Percentiles rank a stretch among this genome's conserved stretches.
Evolutionary conservation across 2,888 invertebrate genomes (phyloP).

Genomic region (Folsomia candida): DNA sequence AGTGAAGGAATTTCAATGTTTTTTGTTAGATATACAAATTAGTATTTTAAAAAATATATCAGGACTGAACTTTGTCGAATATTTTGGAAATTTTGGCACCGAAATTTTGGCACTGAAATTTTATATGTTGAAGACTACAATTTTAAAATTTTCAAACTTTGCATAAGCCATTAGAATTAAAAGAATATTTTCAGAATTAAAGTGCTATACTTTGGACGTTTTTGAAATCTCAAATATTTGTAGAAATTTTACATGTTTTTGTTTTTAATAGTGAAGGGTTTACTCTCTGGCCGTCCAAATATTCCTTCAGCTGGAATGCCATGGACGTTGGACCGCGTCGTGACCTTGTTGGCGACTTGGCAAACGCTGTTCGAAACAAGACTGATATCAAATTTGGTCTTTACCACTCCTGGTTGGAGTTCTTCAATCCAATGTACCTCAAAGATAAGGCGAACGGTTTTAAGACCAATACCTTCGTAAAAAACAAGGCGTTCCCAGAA

Average conservation of each 20-base stretch:
- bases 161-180: too few relatives aligned
- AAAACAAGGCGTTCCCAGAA: slow-evolving; percentile 19
- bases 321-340: slow-evolving; percentile 72
- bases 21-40: neutral
- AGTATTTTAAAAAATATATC: too few relatives aligned
- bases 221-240: too few relatives aligned
- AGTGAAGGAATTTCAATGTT: too few relatives aligned
- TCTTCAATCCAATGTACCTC: slow-evolving; percentile 56
- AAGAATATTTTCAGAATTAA: too few relatives aligned
- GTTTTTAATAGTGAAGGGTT: slow-evolving; percentile 64
- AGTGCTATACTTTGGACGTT: too few relatives aligned
- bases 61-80: too few relatives aligned
- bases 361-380: slow-evolving; percentile 51
- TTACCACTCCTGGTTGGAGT: slow-evolving; percentile 55
- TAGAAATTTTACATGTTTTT: neutral
- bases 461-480: slow-evolving; percentile 38
- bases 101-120: too few relatives aligned
- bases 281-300: slow-evolving; percentile 77
- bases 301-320: slow-evolving; percentile 81
- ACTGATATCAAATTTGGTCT: slow-evolving; percentile 52
- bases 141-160: too few relatives aligned
- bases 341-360: slow-evolving; percentile 61
- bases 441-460: slow-evolving; percentile 53
- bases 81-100: too few relatives aligned
- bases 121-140: too few relatives aligned